Evolutionary conservation across 2,113 vertebrate species (phyloP).

Genomic region (Forbesichthys papilliferus): DNA sequence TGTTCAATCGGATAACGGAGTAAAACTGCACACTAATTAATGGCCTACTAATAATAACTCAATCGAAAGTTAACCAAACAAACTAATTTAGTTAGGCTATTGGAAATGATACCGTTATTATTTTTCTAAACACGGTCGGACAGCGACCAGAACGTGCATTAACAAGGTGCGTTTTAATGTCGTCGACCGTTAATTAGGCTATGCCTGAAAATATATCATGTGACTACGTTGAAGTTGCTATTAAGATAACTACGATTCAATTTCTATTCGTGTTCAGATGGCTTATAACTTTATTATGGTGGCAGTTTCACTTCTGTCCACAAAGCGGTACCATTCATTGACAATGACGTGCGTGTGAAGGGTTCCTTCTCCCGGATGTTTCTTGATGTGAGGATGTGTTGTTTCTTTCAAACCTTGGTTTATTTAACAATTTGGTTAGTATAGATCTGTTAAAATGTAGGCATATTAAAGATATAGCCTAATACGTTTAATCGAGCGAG

Average conservation of each 20-base stretch:
- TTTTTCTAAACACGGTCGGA: too few species aligned
- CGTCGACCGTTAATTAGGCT: not conserved
- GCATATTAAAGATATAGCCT: not conserved
- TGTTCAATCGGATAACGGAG: not conserved
- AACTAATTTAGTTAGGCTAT: too few species aligned
- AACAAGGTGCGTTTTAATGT: slow-evolving; percentile 2
- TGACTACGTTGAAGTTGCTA: not conserved
- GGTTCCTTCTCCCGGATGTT: slow-evolving; percentile 21
- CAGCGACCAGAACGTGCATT: too few species aligned
- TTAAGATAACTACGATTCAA: not conserved
- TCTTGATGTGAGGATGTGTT: slow-evolving; percentile 35
- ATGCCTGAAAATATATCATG: too few species aligned
- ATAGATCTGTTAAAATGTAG: not conserved
- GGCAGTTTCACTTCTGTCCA: slow-evolving; percentile 76
- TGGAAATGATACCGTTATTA: too few species aligned
- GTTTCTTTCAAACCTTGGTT: slow-evolving; percentile 46
- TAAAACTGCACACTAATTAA: not conserved
- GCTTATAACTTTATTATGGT: slow-evolving; percentile 56
- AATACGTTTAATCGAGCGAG: not conserved
- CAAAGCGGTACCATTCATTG: slow-evolving; percentile 84
- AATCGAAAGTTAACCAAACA: not conserved
- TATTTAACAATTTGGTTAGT: slow-evolving; percentile 7
- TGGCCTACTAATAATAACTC: not conserved
- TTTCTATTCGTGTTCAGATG: slow-evolving; percentile 44
- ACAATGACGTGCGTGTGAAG: slow-evolving; percentile 48